Conservation (phyloP, 2,797 vertebrate species). For the Acanthornis magna region DNA sequence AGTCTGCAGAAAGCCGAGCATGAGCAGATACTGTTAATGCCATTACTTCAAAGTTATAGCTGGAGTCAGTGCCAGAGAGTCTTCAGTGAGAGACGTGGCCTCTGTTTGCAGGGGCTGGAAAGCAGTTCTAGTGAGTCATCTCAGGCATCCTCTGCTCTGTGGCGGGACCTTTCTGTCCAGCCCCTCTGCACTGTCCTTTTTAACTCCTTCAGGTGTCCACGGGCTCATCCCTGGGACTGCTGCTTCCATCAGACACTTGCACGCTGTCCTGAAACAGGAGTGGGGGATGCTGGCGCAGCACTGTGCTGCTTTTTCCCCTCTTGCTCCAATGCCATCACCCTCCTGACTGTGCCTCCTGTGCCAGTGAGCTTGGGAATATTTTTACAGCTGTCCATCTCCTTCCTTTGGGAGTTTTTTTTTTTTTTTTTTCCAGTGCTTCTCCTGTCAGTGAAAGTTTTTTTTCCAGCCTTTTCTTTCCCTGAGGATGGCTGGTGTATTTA, state of each 20-base stretch:
- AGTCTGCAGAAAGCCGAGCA: background rate
- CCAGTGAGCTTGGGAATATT: slow-evolving; percentile 33
- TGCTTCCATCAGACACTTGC: background rate
- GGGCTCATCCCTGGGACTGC: background rate
- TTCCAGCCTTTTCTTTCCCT: slow-evolving; percentile 12
- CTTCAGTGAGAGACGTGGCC: slow-evolving; percentile 5
- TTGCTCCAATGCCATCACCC: background rate
- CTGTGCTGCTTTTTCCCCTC: background rate
- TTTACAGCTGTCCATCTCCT: slow-evolving; percentile 24
- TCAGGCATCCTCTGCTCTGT: background rate
- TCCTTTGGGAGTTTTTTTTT: background rate
- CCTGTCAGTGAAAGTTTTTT: slow-evolving; percentile 20
- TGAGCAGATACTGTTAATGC: slow-evolving; percentile 13
- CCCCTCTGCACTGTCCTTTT: background rate
- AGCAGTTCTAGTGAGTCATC: slow-evolving; percentile 20
- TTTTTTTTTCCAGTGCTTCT: background rate
- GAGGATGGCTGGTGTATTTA: background rate
- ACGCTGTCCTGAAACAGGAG: background rate
- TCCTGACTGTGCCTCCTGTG: background rate
- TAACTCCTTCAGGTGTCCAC: background rate
- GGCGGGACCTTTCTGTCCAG: background rate
- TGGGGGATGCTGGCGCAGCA: background rate
- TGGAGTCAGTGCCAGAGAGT: slow-evolving; percentile 19
- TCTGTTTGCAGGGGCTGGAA: slow-evolving; percentile 19
- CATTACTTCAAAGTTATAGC: slow-evolving; percentile 18